Conservation (phyloP, 2,113 vertebrate species). For the Psittacula cyanocephala region DNA sequence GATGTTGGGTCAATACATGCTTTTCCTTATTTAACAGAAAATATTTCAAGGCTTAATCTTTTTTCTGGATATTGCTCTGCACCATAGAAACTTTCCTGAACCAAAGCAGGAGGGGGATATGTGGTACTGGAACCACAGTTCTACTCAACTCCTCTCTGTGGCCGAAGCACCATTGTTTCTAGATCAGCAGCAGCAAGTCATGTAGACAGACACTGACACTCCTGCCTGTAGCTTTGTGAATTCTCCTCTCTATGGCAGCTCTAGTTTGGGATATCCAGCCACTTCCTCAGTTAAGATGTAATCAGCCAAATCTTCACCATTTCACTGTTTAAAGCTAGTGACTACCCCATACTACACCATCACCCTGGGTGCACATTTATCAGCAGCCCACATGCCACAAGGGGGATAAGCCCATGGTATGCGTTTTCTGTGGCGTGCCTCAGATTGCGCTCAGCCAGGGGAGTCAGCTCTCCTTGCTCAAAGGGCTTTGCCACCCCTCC, state of each 20-base stretch:
- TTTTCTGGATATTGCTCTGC: not conserved
- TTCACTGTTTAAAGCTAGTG: not conserved
- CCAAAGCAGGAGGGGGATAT: not conserved
- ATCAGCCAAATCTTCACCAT: not conserved
- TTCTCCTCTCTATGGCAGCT: not conserved
- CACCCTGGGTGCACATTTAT: rapidly evolving
- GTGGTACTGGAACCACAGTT: not conserved
- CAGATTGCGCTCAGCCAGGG: not conserved
- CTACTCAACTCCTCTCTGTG: not conserved
- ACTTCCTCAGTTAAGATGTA: not conserved
- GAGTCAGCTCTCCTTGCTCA: not conserved
- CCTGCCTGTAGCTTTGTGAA: not conserved
- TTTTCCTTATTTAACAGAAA: not conserved
- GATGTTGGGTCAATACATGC: not conserved
- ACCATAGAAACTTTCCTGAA: not conserved
- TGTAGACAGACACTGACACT: not conserved
- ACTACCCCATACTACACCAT: not conserved
- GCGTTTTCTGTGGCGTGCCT: not conserved
- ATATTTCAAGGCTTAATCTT: not conserved
- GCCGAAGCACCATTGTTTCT: not conserved
- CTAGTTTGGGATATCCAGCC: not conserved
- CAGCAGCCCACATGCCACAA: not conserved
- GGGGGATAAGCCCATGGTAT: not conserved
- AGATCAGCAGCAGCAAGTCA: not conserved
- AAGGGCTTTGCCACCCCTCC: not conserved